phyloP scores from a whole-genome alignment of 2,797 vertebrate species.

The Echiichthys vipera region DNA sequence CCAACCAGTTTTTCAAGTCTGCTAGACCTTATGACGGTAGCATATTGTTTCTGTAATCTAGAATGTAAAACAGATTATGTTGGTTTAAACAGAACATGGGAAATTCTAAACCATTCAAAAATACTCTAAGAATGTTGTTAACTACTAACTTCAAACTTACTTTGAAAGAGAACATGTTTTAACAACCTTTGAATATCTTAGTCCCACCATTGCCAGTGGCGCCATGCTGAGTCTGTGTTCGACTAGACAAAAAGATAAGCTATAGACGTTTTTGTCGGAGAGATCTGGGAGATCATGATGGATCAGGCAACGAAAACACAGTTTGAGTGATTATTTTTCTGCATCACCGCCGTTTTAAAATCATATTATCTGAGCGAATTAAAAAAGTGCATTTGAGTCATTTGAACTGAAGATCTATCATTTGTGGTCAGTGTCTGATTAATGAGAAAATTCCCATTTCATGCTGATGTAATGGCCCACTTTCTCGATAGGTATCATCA shows the following conservation, averaged over 20 bases:
- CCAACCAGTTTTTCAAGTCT: background rate
- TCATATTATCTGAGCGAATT: background rate
- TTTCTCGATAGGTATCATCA: background rate
- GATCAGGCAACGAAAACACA: background rate
- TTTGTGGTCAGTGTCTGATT: background rate
- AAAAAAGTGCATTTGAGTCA: background rate
- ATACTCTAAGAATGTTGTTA: background rate
- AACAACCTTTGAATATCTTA: background rate
- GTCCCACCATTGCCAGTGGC: background rate
- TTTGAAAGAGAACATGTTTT: no score
- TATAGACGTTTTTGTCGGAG: background rate
- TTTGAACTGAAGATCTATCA: slow-evolving; percentile 7
- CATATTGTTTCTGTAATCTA: background rate
- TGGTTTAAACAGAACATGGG: background rate
- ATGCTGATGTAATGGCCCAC: slow-evolving; percentile 3
- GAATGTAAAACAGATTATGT: background rate
- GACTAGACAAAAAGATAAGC: background rate
- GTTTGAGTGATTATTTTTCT: background rate
- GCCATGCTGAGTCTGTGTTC: background rate
- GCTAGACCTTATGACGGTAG: background rate
- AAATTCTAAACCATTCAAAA: background rate
- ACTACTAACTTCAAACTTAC: no score
- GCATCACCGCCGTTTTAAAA: background rate
- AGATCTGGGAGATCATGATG: background rate
- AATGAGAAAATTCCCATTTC: background rate